These are phyloP conservation scores for Hepsetus odoe DNA, from an alignment of 2,113 vertebrate species.

Conservation along the genomic window DNA sequence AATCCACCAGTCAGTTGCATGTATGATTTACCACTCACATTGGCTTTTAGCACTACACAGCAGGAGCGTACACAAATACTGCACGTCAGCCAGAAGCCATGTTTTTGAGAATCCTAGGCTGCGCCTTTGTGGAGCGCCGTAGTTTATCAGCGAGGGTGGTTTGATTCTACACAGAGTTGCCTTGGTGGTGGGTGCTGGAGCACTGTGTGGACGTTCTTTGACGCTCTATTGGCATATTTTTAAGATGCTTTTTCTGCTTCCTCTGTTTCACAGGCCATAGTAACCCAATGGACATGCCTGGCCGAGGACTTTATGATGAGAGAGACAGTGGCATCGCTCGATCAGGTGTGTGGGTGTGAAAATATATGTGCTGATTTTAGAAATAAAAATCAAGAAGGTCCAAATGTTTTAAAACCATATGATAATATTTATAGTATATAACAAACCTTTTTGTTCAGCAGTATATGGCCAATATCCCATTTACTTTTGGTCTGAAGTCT, in stretches of 20 bases:
- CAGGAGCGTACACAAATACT: not conserved
- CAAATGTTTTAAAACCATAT: no score
- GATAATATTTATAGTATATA: no score
- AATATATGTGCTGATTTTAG: not conserved
- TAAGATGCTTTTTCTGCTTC: not conserved
- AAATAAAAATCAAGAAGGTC: not conserved
- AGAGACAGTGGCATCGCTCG: conserved; percentile 96
- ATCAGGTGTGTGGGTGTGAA: conserved; percentile 80
- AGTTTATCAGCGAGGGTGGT: conserved; percentile 3
- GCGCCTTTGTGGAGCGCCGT: not conserved
- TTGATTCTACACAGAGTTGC: not conserved
- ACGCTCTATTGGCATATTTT: not conserved
- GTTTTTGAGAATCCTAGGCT: not conserved
- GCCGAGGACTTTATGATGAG: conserved; percentile 88
- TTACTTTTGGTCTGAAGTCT: no score
- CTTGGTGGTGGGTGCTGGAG: conserved; percentile 25
- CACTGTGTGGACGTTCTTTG: not conserved
- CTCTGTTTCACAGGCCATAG: conserved; percentile 86
- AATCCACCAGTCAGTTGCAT: not conserved
- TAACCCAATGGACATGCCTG: conserved; percentile 99
- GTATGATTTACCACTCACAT: no score
- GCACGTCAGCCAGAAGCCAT: not conserved
- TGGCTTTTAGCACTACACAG: not conserved
- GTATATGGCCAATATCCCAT: no score
- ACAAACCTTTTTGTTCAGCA: no score